Percentiles rank a stretch among this genome's conserved stretches.
Evolutionary conservation across 1,140 invertebrate species (phyloP).

Genomic region (Calliphora vicina): DNA sequence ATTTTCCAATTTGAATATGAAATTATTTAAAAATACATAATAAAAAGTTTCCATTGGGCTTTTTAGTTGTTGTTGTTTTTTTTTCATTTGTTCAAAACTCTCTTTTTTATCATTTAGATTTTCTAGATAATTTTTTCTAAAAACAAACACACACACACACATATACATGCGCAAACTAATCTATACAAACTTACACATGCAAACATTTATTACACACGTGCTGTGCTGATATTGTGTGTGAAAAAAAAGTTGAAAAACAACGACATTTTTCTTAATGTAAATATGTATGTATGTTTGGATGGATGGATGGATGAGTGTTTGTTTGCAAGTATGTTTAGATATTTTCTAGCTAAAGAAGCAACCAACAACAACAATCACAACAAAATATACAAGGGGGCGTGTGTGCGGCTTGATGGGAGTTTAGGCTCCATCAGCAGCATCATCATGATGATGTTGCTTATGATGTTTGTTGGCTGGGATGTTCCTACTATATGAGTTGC

Average conservation of each 20-base stretch:
- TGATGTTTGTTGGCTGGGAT: not conserved
- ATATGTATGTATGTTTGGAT: not conserved
- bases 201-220: not conserved
- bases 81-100: not conserved
- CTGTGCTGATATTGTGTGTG: not conserved
- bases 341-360: no score
- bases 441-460: slow-evolving; percentile 4
- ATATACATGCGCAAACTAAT: no score
- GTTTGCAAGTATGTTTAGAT: no score
- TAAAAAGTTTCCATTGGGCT: not conserved
- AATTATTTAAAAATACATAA: no score
- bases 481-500: not conserved
- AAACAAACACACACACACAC: not conserved
- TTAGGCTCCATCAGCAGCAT: not conserved
- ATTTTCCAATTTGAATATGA: no score
- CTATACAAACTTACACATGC: no score
- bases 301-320: no score
- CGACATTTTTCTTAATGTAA: not conserved
- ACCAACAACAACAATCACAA: not conserved
- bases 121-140: slow-evolving; percentile 2
- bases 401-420: not conserved
- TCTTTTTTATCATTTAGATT: not conserved
- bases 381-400: slow-evolving; percentile 4
- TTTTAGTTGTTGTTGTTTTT: not conserved
- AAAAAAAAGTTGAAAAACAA: not conserved